Evolutionary conservation across 30 jellyfish, hydroid and myxozoan species (phyloP).

Genomic region (Hydractinia symbiolongicarpus): DNA sequence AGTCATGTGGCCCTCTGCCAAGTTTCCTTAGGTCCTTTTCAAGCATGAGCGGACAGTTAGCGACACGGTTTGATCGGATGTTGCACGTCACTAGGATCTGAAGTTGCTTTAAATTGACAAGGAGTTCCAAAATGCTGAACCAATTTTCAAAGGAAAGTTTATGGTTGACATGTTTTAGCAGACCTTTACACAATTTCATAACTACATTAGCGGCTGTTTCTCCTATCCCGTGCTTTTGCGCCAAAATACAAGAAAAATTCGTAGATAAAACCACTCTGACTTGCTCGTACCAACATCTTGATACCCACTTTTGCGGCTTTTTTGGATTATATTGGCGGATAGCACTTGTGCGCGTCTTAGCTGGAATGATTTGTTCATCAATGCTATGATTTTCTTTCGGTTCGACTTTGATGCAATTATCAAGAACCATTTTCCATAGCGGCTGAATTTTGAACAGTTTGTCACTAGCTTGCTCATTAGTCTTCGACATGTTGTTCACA

Average conservation of each 20-base stretch:
- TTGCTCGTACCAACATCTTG: constrained; percentile 28
- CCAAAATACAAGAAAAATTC: constrained; percentile 48
- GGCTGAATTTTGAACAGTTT: background rate
- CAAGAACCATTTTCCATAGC: background rate
- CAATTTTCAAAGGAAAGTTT: constrained; percentile 62
- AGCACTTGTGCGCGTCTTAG: constrained; percentile 17
- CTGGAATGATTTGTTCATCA: constrained; percentile 4
- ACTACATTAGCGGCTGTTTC: constrained; percentile 28
- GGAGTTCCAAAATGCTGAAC: constrained; percentile 44
- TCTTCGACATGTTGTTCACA: no score
- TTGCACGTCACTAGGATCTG: constrained; percentile 43
- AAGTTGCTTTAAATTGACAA: constrained; percentile 25
- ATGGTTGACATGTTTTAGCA: constrained; percentile 22
- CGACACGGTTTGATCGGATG: constrained; percentile 40
- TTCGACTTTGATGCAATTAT: background rate
- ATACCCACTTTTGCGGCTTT: constrained; percentile 43
- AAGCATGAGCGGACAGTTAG: constrained; percentile 36
- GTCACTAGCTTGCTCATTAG: no score
- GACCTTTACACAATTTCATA: constrained; percentile 19
- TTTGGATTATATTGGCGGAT: no score
- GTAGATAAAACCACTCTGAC: constrained; percentile 10
- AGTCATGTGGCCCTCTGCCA: constrained; percentile 40
- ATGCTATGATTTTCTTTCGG: background rate
- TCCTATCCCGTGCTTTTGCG: background rate
- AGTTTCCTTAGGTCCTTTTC: constrained; percentile 35